Conservation (phyloP, 2,888 invertebrate species). For the Anthoptus insignis region DNA sequence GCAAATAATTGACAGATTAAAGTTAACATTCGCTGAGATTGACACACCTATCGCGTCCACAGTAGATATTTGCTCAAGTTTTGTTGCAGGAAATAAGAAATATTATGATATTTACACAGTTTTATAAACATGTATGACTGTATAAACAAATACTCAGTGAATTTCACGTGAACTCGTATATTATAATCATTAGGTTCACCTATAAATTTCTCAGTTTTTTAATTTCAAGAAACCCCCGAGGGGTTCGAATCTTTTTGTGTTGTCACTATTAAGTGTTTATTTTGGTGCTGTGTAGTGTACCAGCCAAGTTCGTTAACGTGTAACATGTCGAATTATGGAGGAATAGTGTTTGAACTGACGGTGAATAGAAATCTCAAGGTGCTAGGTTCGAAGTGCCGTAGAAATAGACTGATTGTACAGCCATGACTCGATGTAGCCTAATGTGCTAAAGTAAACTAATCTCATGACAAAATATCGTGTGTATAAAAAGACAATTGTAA, state of each 20-base stretch:
- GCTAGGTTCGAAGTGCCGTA: conserved; percentile 66
- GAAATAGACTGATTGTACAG: conserved; percentile 81
- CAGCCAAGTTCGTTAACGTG: conserved; percentile 17
- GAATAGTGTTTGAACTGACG: not conserved
- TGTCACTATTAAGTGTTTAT: not conserved
- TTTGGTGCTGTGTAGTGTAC: conserved; percentile 25
- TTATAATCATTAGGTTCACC: not conserved
- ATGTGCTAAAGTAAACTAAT: conserved; percentile 56
- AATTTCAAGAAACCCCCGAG: not conserved
- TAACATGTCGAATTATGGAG: conserved; percentile 4
- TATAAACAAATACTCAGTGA: conserved; percentile 1
- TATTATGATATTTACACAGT: not conserved
- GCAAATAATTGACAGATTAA: no score
- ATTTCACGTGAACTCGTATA: not conserved
- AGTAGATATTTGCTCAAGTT: not conserved
- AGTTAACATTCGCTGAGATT: no score
- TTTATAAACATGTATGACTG: no score
- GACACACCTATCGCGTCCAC: no score
- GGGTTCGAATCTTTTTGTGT: no score
- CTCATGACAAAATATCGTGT: conserved; percentile 49
- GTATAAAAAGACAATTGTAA: no score
- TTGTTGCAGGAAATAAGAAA: not conserved
- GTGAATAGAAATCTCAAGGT: conserved; percentile 64
- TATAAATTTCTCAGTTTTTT: no score
- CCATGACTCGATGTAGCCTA: conserved; percentile 74